Base-by-base conservation (phyloP, 2,797 vertebrate species). In the Labroides dimidiatus region DNA sequence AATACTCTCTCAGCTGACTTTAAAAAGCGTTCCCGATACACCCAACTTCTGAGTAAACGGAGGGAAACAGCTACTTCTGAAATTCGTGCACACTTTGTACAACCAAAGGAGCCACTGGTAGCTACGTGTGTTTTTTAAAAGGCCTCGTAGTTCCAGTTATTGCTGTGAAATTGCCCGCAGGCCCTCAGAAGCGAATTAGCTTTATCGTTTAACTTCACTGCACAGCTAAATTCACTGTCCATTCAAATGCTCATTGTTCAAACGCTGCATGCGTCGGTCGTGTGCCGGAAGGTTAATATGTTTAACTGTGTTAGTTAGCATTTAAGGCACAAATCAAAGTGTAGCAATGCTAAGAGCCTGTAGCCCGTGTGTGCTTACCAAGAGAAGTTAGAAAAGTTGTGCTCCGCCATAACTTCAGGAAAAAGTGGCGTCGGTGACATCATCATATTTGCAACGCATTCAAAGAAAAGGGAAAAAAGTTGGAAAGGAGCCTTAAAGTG, bases 341-440 rank as follows among this genome's bases (percentile, higher is more conserved):
- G 41, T 17, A 56, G 20, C 56, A 14, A 42, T 14, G 78, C 75
- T 64, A 54, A 2, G 47, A 41, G 69, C 42, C 20, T 23, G 37
- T 27, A 61, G 79, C 65, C 21, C 19, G 55, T 37, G 43, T 43
- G 8, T 54, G 87, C 93, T 94, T 84, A 94, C 94, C 93, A 93
- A 81, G 84, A 88, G 85, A 89, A 93, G 91, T 93, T 87, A 78
- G 87, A 89, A 89, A 91, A 93, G 86, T 93, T 93, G 84, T 74
- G 91, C 91, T 94, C 93, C 93, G 94, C 94, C 94, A 95, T 94
- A 93, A 94, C 93, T 93, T 92, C 87, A 84, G 92, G 89, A 87
- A 91, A 91, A 94, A 93, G 87, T 93, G 87, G 89, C 89, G 89
- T 91, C 83, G 90, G 85, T 95, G 94, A 95, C 94, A 90, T 95